Conservation (phyloP, 2,888 invertebrate genomes). For the Dasypogon diadema region DNA sequence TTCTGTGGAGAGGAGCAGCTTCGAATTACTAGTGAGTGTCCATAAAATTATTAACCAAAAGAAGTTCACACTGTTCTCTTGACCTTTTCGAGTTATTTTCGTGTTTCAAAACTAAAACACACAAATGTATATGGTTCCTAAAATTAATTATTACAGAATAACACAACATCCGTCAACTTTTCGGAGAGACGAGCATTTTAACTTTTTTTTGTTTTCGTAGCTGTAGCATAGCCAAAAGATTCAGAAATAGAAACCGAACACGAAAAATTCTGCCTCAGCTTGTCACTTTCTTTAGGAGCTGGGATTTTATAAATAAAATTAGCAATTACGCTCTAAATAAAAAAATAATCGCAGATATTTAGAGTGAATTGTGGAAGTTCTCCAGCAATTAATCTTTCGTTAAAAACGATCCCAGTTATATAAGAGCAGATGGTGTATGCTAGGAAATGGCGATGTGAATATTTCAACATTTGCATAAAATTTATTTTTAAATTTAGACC, state of each 20-base stretch:
- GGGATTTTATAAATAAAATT: slow-evolving; percentile 46
- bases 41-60: not conserved
- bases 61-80: slow-evolving; percentile 44
- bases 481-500: slow-evolving; percentile 35
- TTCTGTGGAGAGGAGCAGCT: not conserved
- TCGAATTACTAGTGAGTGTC: no score
- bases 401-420: not conserved
- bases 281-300: slow-evolving; percentile 51
- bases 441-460: slow-evolving; percentile 7
- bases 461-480: slow-evolving; percentile 25
- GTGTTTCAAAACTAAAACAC: slow-evolving; percentile 8
- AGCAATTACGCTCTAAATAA: slow-evolving; percentile 43
- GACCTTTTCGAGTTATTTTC: slow-evolving; percentile 51
- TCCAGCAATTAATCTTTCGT: slow-evolving; percentile 12
- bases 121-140: slow-evolving; percentile 23
- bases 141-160: slow-evolving; percentile 53
- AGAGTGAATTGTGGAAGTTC: not conserved
- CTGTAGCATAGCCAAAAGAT: slow-evolving; percentile 30
- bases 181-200: slow-evolving; percentile 27
- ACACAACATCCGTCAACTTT: slow-evolving; percentile 40
- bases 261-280: slow-evolving; percentile 40
- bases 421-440: not conserved
- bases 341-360: not conserved
- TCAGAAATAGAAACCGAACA: slow-evolving; percentile 48
- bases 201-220: slow-evolving; percentile 18